A percentile compares a stretch with the other conserved stretches of the same genome.
Conservation (phyloP, 92 coral and sea anemone genomes). For the Scolanthus callimorphus region DNA sequence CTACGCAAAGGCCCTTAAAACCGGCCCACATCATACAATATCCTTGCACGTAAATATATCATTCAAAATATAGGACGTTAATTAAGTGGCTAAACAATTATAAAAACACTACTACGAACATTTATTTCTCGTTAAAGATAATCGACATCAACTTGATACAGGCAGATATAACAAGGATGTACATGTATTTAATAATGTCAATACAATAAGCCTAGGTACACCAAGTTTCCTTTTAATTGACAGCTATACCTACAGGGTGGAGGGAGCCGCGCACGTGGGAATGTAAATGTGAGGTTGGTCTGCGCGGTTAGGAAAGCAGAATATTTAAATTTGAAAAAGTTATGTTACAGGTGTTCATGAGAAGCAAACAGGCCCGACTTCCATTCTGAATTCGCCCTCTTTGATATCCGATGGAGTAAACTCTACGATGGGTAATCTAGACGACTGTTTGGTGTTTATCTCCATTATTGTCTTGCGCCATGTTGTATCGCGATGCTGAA, state of each 20-base stretch:
- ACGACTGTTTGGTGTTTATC: conserved; percentile 63
- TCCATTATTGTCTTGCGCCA: conserved; percentile 65
- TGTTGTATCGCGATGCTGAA: conserved; percentile 38
- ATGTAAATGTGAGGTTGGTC: neutral
- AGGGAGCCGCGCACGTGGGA: neutral
- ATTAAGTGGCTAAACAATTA: neutral
- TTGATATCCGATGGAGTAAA: conserved; percentile 67
- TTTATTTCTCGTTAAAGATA: neutral
- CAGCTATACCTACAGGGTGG: neutral
- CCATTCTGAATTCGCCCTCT: conserved; percentile 83
- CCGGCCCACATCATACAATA: too few relatives aligned
- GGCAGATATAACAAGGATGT: neutral
- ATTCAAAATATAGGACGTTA: neutral
- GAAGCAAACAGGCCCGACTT: conserved; percentile 94
- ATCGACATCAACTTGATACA: neutral
- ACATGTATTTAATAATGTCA: conserved; percentile 1
- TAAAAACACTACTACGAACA: neutral
- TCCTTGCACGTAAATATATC: too few relatives aligned
- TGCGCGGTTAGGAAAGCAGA: neutral
- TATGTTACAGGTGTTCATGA: conserved; percentile 44
- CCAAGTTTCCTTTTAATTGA: too few relatives aligned
- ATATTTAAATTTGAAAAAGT: too few relatives aligned
- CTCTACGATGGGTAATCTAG: conserved; percentile 86
- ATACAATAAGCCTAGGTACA: neutral
- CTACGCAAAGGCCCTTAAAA: too few relatives aligned